Base-by-base conservation (phyloP, 2,797 vertebrate species). In the Halcyon smyrnensis region DNA sequence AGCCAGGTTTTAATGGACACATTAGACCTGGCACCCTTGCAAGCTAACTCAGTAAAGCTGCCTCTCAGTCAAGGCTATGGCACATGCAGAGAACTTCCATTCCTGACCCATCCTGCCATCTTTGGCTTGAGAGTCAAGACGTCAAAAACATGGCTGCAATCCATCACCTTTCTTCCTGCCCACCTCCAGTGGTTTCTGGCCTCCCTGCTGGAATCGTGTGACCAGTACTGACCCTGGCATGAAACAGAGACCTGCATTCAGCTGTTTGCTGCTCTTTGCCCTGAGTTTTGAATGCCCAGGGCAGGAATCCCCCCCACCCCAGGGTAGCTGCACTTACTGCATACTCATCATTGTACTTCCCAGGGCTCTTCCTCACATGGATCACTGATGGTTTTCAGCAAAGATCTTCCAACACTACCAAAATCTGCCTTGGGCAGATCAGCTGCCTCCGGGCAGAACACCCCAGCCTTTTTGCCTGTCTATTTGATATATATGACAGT, bases 231-330 rank as follows among this genome's bases (percentile, higher is more conserved):
- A 20, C 17, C 4, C 50, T 62, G 63, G 45, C 37, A 83, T 24
- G 20, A 23, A 70, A n/a, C 18, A 2, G 2, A 37, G 34, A 5
- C 46, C 78, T 69, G 14, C 46, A 46, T 62, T 54, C 24, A 18
- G 8, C 51, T 36, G 43, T 2, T 25, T 54, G 11, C 7, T 59
- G 46, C 37, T 71, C 12, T 18, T 64, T 9, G 32, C 34, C 39
- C 28, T 17, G 46, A 20, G 19, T 73, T 84, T 56, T 90, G 41
- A 18, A 20, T 8, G 2, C 32, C 1, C 20, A 45, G 24, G 16
- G 18, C 37, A 46, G 12, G 11, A 53, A 15, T 3, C 2, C 1
- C 1, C 1, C 4, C n/a, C n/a, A n/a, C n/a, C 12, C 12, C 8
- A 62, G 30, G 19, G 20, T 1, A 45, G 20, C 28, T 82, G 25